Evolutionary conservation across 2,888 invertebrate genomes (phyloP).

Genomic region (Drosophila infuscata): DNA sequence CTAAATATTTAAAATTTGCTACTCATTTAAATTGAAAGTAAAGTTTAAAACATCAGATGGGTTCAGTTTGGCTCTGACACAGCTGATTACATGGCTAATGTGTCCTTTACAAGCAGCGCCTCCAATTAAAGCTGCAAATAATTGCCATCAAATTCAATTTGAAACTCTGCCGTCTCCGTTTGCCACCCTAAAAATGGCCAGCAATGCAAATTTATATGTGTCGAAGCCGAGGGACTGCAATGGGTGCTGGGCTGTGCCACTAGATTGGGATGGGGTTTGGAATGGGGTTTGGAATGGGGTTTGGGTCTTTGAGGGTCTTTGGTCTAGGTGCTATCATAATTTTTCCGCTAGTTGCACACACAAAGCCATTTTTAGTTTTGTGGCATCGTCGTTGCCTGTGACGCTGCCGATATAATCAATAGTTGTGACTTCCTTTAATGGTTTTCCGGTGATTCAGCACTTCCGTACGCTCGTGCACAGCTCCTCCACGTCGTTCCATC

Average conservation of each 20-base stretch:
- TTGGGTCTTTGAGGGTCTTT: conserved; percentile 1
- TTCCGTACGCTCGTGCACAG: conserved; percentile 49
- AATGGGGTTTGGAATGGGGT: background rate
- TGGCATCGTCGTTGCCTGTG: conserved; percentile 29
- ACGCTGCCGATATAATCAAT: conserved; percentile 76
- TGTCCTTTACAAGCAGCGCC: conserved; percentile 23
- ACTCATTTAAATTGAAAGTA: background rate
- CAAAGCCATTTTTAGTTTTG: conserved; percentile 68
- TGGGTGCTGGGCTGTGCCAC: conserved; percentile 28
- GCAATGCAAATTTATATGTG: conserved; percentile 62
- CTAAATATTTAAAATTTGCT: background rate
- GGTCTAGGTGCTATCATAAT: conserved; percentile 65
- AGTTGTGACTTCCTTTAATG: conserved; percentile 82
- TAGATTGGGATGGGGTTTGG: background rate
- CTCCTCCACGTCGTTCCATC: conserved; percentile 21
- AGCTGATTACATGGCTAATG: conserved; percentile 16
- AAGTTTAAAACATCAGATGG: background rate
- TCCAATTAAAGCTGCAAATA: conserved; percentile 67
- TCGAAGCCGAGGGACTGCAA: conserved; percentile 46
- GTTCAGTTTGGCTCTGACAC: background rate
- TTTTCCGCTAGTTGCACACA: conserved; percentile 69
- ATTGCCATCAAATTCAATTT: conserved; percentile 67
- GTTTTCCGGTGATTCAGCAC: conserved; percentile 82
- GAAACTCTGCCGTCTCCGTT: conserved; percentile 24
- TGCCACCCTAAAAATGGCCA: conserved; percentile 12